Base-by-base conservation (phyloP, 2,888 invertebrate species). In the Drosophila yooni region DNA sequence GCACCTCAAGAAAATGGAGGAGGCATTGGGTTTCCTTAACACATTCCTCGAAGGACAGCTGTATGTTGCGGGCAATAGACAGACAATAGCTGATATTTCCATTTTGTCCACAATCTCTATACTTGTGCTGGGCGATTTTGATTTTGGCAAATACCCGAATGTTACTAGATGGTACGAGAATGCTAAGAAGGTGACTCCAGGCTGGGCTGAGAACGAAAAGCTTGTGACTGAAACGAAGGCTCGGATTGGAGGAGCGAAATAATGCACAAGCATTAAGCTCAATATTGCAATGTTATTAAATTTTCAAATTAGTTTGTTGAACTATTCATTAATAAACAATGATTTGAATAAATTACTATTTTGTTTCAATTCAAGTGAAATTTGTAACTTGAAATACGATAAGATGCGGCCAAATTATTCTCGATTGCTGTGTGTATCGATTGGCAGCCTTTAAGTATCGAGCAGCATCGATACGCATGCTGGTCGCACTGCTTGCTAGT, bases 11-110 rank as follows among this genome's bases (percentile, higher is more conserved):
- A 96, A 95, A 90, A 93, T 96, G 36, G 95, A 95, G 40, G 95
- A 95, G 0, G 95, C 96, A 0, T 93, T 96, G 40, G 94, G 94
- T 52, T 95, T 96, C 70, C 93, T 97, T 27, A 95, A 97, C 80
- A 94, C 92, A 25, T 96, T 96, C 93, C 94, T 97, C 21, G 95
- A 95, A 38, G 95, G 95, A 0, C 94, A 95, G 80, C 94, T 95
- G 72, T 97, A 95, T 93, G 95, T 94, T 40, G 96, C 96, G n/a
- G 97, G 97, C 2, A 94, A 95, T 70, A 94, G 93, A 74, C 93
- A 97, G 59, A 97, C 97, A 11, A 92, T 97, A 31, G 97, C 97
- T 3, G 97, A 97, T 92, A 94, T 97, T 54, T 93, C 95, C 31
- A 91, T 97, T 36, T 93, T 95, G 34, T 94, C 96, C 10, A 94